Evolutionary conservation across 2,113 vertebrate genomes (phyloP).

Genomic region (Xenopus tropicalis): DNA sequence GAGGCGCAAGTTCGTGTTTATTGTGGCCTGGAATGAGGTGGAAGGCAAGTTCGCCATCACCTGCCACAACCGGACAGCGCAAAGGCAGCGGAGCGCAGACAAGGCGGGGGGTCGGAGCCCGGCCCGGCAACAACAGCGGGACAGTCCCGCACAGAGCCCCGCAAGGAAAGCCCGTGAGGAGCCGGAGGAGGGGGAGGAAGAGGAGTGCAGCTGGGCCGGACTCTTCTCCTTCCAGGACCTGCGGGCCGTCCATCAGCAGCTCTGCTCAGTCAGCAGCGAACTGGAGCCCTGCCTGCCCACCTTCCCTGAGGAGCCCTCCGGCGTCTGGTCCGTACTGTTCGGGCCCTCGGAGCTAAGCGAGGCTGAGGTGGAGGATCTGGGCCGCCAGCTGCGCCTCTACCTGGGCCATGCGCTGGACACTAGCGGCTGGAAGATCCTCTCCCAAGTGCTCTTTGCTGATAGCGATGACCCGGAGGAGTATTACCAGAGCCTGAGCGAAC

Average conservation of each 20-base stretch:
- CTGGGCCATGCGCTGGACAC: constrained; percentile 90
- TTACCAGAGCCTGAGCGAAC: constrained; percentile 93
- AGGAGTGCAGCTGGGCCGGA: constrained; percentile 93
- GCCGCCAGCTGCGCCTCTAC: constrained; percentile 87
- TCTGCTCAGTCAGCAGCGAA: constrained; percentile 90
- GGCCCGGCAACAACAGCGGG: constrained; percentile 13
- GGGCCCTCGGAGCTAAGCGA: constrained; percentile 68
- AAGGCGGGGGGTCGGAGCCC: constrained; percentile 45
- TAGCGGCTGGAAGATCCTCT: constrained; percentile 97
- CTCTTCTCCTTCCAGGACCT: constrained; percentile 94
- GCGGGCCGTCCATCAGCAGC: constrained; percentile 81
- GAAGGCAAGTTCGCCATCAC: constrained; percentile 96
- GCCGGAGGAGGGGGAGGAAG: constrained; percentile 71
- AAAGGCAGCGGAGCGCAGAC: constrained; percentile 76
- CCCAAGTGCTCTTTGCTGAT: constrained; percentile 89
- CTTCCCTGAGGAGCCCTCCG: constrained; percentile 88
- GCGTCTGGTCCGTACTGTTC: constrained; percentile 89
- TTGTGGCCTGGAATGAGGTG: constrained; percentile 95
- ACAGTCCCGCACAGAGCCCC: not conserved
- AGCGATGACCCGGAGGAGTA: constrained; percentile 91
- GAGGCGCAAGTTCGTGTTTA: constrained; percentile 92
- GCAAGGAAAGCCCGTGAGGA: constrained; percentile 47
- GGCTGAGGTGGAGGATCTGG: constrained; percentile 77
- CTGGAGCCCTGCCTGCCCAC: constrained; percentile 84
- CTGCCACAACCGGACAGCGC: constrained; percentile 91